Evolutionary conservation across 2,888 invertebrate genomes (phyloP).

Genomic region (Teinopalpus imperialis): DNA sequence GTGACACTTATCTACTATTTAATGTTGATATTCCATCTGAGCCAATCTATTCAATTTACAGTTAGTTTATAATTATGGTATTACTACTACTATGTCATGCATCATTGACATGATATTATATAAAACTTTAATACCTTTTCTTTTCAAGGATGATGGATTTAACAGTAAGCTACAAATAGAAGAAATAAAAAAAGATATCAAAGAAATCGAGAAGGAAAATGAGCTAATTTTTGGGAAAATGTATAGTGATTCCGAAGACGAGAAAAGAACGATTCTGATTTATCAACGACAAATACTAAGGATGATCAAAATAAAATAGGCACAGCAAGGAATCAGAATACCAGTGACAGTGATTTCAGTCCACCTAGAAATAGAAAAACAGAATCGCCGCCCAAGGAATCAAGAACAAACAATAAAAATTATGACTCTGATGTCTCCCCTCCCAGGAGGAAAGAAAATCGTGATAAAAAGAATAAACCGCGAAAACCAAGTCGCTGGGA

Average conservation of each 20-base stretch:
- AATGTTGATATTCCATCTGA: no score
- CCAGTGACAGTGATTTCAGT: slow-evolving; percentile 62
- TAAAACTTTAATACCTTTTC: no score
- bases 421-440: slow-evolving; percentile 40
- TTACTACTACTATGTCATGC: no score
- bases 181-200: slow-evolving; percentile 64
- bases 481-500: slow-evolving; percentile 54
- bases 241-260: slow-evolving; percentile 76
- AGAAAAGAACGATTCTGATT: slow-evolving; percentile 53
- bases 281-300: no score
- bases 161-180: slow-evolving; percentile 69
- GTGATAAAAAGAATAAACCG: slow-evolving; percentile 35
- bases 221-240: slow-evolving; percentile 73
- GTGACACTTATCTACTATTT: no score
- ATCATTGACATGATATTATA: no score
- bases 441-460: slow-evolving; percentile 38
- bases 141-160: slow-evolving; percentile 78
- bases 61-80: no score
- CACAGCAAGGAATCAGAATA: no score
- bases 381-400: slow-evolving; percentile 11
- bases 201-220: slow-evolving; percentile 67
- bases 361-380: slow-evolving; percentile 49
- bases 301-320: no score
- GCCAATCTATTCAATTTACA: no score
- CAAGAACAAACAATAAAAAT: slow-evolving; percentile 29